These are phyloP conservation scores for Gambusia affinis DNA, from an alignment of 2,113 vertebrate species.

Conservation along the genomic window DNA sequence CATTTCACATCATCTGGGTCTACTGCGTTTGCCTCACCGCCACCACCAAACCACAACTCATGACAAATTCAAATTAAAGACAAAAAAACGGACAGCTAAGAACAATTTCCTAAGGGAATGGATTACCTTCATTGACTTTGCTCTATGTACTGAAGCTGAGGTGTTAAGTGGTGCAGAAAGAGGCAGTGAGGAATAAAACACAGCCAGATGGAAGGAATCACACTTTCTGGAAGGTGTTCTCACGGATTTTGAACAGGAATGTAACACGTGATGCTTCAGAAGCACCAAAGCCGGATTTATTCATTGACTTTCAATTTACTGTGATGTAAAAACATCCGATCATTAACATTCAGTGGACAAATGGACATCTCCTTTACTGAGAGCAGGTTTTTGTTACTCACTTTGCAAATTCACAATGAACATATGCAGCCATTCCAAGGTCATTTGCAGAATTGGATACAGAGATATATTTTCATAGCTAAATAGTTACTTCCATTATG, in stretches of 20 bases:
- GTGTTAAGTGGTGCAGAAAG: constrained; percentile 62
- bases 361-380: not conserved
- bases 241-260: constrained; percentile 60
- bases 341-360: constrained; percentile 9
- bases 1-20: too few relatives aligned
- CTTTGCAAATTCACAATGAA: constrained; percentile 20
- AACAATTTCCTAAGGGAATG: not conserved
- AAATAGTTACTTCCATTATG: constrained; percentile 22
- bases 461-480: not conserved
- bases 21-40: too few relatives aligned
- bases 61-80: not conserved
- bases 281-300: constrained; percentile 19
- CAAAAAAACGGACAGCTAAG: not conserved
- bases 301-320: constrained; percentile 23
- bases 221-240: constrained; percentile 62
- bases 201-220: constrained; percentile 65
- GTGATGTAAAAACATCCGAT: constrained; percentile 32
- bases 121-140: constrained; percentile 29
- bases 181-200: constrained; percentile 65
- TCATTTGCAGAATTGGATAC: constrained; percentile 22
- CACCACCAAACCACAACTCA: too few relatives aligned
- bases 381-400: constrained; percentile 26
- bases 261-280: constrained; percentile 59
- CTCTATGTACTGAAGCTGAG: constrained; percentile 15
- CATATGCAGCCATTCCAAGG: constrained; percentile 40